A percentile compares a stretch with the other conserved stretches of the same genome.
These are phyloP conservation scores for Xiphophorus maculatus DNA, from an alignment of 2,113 vertebrate species.

Conservation along the genomic window DNA sequence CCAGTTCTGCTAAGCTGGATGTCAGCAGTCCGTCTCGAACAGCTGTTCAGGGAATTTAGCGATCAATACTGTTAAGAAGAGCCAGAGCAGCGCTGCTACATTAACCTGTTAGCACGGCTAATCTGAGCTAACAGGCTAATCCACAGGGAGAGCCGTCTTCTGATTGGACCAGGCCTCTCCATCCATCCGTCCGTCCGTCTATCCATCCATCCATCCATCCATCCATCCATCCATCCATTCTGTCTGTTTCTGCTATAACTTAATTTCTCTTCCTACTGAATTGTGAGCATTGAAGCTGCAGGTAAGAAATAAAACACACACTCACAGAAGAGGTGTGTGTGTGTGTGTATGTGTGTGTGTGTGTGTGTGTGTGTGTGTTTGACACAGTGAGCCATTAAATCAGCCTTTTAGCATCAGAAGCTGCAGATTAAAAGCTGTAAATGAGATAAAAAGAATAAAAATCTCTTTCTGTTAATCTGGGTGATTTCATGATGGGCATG, in stretches of 20 bases:
- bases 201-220: no score
- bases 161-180: no score
- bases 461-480: no score
- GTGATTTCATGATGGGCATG: no score
- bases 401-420: constrained; percentile 46
- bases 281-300: constrained; percentile 23
- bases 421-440: constrained; percentile 26
- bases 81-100: background rate
- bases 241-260: background rate
- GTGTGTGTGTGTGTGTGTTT: no score
- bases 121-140: no score
- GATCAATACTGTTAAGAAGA: constrained; percentile 45
- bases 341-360: no score
- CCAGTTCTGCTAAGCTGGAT: constrained; percentile 16
- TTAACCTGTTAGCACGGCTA: no score
- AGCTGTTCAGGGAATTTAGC: constrained; percentile 9
- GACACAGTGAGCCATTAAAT: constrained; percentile 25
- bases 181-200: no score
- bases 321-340: constrained; percentile 5
- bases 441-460: background rate
- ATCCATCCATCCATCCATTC: background rate
- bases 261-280: constrained; percentile 20
- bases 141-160: constrained; percentile 1
- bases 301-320: constrained; percentile 23
- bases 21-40: constrained; percentile 2